Percentiles rank a stretch among this genome's conserved stretches.
phyloP scores from a whole-genome alignment of 2,888 invertebrate species.

The Zaprionus bogoriensis region DNA sequence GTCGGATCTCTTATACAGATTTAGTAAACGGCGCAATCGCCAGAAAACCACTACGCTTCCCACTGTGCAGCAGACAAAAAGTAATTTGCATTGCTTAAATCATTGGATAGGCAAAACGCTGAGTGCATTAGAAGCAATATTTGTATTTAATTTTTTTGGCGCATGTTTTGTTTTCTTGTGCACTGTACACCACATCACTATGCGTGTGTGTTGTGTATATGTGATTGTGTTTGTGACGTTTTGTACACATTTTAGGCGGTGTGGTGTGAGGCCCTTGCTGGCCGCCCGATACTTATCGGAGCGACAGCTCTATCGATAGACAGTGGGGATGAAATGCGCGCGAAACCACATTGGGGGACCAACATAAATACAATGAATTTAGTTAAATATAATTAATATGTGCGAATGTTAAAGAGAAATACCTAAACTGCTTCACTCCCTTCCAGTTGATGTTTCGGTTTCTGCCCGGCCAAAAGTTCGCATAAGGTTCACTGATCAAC shows the following conservation, averaged over 20 bases:
- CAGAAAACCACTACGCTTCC: conserved; percentile 27
- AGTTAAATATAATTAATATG: not conserved
- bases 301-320: conserved; percentile 28
- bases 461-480: conserved; percentile 22
- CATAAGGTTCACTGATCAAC: conserved; percentile 24
- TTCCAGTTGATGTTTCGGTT: conserved; percentile 73
- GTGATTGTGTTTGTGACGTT: conserved; percentile 48
- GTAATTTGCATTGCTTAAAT: conserved; percentile 45
- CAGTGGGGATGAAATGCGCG: conserved; percentile 55
- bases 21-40: conserved; percentile 54
- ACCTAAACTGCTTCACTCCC: conserved; percentile 1
- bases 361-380: conserved; percentile 18
- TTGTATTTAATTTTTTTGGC: conserved; percentile 46
- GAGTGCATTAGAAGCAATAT: not conserved
- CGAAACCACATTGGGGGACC: conserved; percentile 37
- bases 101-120: not conserved
- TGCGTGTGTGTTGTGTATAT: conserved; percentile 38
- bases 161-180: conserved; percentile 77
- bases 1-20: conserved; percentile 53
- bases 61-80: conserved; percentile 57
- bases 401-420: not conserved
- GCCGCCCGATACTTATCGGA: conserved; percentile 49
- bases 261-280: conserved; percentile 63
- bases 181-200: conserved; percentile 70
- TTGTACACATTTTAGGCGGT: conserved; percentile 71